phyloP scores from a whole-genome alignment of 2,113 vertebrate species.

The Leucoraja erinaceus region DNA sequence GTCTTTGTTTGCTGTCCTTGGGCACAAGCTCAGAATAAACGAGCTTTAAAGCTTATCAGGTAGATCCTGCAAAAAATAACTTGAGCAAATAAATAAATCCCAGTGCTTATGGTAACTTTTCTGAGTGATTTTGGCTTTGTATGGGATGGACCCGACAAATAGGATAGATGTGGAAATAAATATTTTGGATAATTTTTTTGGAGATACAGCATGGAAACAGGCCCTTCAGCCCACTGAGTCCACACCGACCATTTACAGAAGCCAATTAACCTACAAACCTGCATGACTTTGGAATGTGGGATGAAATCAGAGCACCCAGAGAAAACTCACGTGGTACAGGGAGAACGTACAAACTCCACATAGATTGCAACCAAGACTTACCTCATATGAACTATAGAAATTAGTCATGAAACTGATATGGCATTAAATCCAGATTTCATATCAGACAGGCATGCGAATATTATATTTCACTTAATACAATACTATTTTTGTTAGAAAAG shows the following conservation, averaged over 20 bases:
- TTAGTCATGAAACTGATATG: not conserved
- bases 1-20: not conserved
- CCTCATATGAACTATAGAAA: not conserved
- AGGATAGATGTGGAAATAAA: not conserved
- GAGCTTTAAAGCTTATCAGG: not conserved
- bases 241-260: no score
- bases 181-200: not conserved
- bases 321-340: no score
- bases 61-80: not conserved
- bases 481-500: not conserved
- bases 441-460: no score
- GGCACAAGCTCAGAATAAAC: not conserved
- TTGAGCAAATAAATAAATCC: not conserved
- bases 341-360: no score
- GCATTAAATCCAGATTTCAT: not conserved
- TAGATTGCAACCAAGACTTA: not conserved
- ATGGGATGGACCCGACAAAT: not conserved
- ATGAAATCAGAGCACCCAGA: no score
- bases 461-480: not conserved
- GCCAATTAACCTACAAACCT: no score
- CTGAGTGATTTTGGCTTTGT: not conserved
- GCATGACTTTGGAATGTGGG: no score
- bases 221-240: no score
- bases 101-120: not conserved
- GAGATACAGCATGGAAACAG: no score